Evolutionary conservation across 2,888 invertebrate species (phyloP).

Genomic region (Crepidodera aurea): DNA sequence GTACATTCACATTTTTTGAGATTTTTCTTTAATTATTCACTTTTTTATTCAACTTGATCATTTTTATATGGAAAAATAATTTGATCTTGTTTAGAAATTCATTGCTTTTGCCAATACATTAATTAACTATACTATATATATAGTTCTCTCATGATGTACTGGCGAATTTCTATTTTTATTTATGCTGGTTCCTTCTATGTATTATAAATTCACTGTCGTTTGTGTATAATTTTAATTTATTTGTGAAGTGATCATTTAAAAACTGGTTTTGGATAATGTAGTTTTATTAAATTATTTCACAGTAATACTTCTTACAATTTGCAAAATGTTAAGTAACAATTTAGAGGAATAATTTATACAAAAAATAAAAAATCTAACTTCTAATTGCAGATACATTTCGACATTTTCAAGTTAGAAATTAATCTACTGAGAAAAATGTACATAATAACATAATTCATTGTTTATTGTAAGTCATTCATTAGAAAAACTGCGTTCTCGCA

Average conservation of each 20-base stretch:
- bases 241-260: neutral
- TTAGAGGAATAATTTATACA: neutral
- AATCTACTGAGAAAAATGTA: neutral
- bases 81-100: too few species aligned
- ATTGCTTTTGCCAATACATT: too few species aligned
- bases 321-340: neutral
- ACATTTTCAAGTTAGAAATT: constrained; percentile 5
- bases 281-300: constrained; percentile 1
- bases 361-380: neutral
- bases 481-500: neutral
- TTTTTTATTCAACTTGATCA: too few species aligned
- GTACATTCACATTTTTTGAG: neutral
- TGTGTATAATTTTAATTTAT: neutral
- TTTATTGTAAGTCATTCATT: too few species aligned
- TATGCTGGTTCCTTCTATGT: too few species aligned
- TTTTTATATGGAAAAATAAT: too few species aligned
- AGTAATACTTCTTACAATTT: constrained; percentile 5
- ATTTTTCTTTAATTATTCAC: neutral
- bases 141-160: too few species aligned
- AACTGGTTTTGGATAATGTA: neutral
- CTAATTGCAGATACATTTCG: neutral
- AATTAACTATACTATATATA: too few species aligned
- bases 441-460: too few species aligned
- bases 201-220: too few species aligned
- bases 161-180: too few species aligned